A percentile compares a stretch with the other conserved stretches of the same genome.
phyloP scores from a whole-genome alignment of 2,113 vertebrate species.

The Anhinga anhinga region DNA sequence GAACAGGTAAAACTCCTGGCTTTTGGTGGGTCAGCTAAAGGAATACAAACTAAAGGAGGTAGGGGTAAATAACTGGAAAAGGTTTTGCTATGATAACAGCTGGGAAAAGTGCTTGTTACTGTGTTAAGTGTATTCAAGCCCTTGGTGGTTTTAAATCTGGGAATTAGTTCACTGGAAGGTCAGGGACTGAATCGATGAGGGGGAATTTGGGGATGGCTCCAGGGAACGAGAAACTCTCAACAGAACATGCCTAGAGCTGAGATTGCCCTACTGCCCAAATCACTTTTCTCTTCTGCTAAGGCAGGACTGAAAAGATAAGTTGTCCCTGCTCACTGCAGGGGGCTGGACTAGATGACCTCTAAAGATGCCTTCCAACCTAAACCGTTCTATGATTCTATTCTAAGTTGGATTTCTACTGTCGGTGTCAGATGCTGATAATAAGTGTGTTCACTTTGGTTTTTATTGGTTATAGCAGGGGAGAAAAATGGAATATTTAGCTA shows the following conservation, averaged over 20 bases:
- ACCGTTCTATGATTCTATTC: too few relatives aligned
- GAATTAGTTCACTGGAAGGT: constrained; percentile 30
- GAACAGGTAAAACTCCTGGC: neutral
- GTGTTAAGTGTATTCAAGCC: neutral
- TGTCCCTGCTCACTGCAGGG: neutral
- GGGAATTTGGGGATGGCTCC: neutral
- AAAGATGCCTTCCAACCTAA: too few relatives aligned
- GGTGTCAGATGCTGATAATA: neutral
- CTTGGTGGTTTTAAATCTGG: neutral
- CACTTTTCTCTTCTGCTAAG: neutral
- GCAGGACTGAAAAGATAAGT: neutral
- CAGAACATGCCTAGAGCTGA: neutral
- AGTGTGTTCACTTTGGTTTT: neutral
- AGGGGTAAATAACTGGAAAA: neutral
- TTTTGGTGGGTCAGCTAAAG: neutral
- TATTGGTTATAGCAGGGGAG: neutral
- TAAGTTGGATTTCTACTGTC: neutral
- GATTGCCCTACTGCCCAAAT: neutral
- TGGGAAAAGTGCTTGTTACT: neutral
- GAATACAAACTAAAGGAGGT: neutral
- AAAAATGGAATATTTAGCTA: neutral
- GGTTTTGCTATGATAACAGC: neutral
- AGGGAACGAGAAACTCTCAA: neutral
- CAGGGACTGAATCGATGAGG: neutral
- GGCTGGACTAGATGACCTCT: too few relatives aligned